Conservation (phyloP, 2,888 invertebrate genomes). For the Aethes cnicana region DNA sequence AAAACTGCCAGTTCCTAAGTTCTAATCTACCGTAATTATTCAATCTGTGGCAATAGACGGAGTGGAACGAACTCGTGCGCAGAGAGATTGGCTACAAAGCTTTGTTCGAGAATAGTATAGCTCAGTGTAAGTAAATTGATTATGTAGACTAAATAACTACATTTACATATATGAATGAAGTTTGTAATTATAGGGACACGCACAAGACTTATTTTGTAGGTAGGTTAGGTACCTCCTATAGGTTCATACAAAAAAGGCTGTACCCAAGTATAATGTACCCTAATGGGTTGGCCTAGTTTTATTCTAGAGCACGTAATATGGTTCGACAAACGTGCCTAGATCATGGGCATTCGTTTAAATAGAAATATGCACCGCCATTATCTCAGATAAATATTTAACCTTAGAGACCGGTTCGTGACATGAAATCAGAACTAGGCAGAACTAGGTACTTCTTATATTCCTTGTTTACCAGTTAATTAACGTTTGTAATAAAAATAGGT, state of each 20-base stretch:
- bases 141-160: slow-evolving; percentile 5
- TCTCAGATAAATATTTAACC: slow-evolving; percentile 7
- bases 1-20: slow-evolving; percentile 9
- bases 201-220: too few species aligned
- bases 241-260: too few species aligned
- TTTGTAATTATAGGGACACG: too few species aligned
- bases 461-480: too few species aligned
- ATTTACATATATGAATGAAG: slow-evolving; percentile 13
- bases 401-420: slow-evolving; percentile 13
- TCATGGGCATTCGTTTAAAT: slow-evolving; percentile 38
- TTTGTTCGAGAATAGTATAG: background rate
- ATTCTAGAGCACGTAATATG: slow-evolving; percentile 53
- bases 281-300: slow-evolving; percentile 62
- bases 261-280: too few species aligned
- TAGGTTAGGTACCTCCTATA: too few species aligned
- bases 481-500: too few species aligned
- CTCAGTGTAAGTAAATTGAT: slow-evolving; percentile 13
- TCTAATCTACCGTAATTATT: slow-evolving; percentile 15
- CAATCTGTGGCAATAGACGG: slow-evolving; percentile 9
- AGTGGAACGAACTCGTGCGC: slow-evolving; percentile 19
- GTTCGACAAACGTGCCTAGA: slow-evolving; percentile 61
- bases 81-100: background rate
- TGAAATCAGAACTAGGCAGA: background rate
- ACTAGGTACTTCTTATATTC: too few species aligned
- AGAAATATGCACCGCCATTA: slow-evolving; percentile 14